Evolutionary conservation across 2,888 invertebrate species (phyloP).

Genomic region (Thyatira batis): DNA sequence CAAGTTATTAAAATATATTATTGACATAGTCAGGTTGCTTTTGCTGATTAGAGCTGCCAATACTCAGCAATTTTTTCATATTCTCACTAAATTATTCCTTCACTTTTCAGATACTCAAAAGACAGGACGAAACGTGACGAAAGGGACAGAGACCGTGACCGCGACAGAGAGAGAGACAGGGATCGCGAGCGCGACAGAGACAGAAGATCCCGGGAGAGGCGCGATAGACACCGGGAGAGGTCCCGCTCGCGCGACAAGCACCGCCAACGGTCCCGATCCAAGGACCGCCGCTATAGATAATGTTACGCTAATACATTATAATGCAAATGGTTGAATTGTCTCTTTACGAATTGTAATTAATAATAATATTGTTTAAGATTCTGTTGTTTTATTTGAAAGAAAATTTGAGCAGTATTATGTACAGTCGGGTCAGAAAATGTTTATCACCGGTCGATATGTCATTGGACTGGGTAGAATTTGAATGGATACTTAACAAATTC

Average conservation of each 20-base stretch:
- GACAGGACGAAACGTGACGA: constrained; percentile 71
- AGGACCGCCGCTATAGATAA: constrained; percentile 73
- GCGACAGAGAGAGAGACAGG: constrained; percentile 56
- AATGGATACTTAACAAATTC: too few species aligned
- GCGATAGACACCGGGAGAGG: constrained; percentile 39
- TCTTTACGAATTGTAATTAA: constrained; percentile 48
- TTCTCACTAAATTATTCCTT: constrained; percentile 10
- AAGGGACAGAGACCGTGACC: constrained; percentile 52
- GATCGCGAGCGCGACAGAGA: constrained; percentile 53
- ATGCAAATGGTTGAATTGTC: constrained; percentile 43
- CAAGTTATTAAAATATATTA: too few species aligned
- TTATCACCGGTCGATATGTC: too few species aligned
- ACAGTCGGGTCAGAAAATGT: too few species aligned
- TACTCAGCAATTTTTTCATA: too few species aligned
- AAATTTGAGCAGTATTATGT: too few species aligned
- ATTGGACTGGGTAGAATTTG: too few species aligned
- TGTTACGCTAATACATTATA: constrained; percentile 33
- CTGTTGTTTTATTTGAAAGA: constrained; percentile 19
- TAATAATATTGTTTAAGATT: constrained; percentile 55
- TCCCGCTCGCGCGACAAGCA: constrained; percentile 54
- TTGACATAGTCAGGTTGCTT: too few species aligned
- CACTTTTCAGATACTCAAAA: constrained; percentile 70
- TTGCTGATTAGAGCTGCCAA: too few species aligned
- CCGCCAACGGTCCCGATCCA: constrained; percentile 61
- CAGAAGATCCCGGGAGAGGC: constrained; percentile 36